Evolutionary conservation across 2,888 invertebrate genomes (phyloP).

Genomic region (Pristionchus fissidentatus): DNA sequence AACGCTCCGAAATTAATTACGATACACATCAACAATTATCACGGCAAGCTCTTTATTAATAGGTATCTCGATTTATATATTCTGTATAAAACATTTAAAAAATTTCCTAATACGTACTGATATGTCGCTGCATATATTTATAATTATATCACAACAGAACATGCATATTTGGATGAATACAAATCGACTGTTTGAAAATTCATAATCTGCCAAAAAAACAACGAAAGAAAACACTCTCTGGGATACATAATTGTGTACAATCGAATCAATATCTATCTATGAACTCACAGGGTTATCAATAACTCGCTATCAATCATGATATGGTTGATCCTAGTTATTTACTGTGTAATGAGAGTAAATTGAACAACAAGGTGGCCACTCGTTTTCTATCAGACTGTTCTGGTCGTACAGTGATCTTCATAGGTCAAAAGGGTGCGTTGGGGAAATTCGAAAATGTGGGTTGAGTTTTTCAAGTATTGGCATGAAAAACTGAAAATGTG

Average conservation of each 20-base stretch:
- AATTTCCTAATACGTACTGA: slow-evolving; percentile 14
- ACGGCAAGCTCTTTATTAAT: slow-evolving; percentile 33
- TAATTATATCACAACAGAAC: slow-evolving; percentile 31
- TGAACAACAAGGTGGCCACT: too few relatives aligned
- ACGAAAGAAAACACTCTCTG: too few relatives aligned
- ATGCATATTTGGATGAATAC: slow-evolving; percentile 20
- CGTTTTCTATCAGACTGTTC: too few relatives aligned
- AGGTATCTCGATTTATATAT: neutral
- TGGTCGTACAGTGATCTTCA: too few relatives aligned
- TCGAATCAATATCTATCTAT: slow-evolving; percentile 26
- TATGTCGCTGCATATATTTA: slow-evolving; percentile 15
- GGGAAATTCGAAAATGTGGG: too few relatives aligned
- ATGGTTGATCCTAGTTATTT: too few relatives aligned
- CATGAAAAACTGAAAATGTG: too few relatives aligned
- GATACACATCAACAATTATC: neutral
- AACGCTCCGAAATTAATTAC: neutral
- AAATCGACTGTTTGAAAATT: too few relatives aligned
- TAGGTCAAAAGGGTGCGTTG: too few relatives aligned
- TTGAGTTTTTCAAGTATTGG: too few relatives aligned
- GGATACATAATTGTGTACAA: slow-evolving; percentile 1
- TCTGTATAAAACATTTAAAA: neutral
- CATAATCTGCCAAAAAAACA: too few relatives aligned
- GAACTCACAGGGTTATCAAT: neutral
- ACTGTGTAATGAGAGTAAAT: too few relatives aligned
- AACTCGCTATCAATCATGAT: slow-evolving; percentile 10